These are phyloP conservation scores for Gouania willdenowi DNA, from an alignment of 2,797 vertebrate species.

Conservation along the genomic window DNA sequence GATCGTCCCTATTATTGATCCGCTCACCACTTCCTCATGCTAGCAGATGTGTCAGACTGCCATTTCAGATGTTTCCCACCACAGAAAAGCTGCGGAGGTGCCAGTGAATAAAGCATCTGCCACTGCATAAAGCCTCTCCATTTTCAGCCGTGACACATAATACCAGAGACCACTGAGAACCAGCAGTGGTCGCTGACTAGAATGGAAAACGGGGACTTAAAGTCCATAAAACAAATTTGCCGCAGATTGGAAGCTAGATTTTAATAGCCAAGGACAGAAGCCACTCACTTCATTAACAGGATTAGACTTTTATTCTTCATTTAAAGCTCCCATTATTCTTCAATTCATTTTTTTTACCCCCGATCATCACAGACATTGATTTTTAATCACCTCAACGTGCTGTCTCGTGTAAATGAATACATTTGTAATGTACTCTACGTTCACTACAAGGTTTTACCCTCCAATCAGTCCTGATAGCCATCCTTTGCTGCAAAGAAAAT, in stretches of 20 bases:
- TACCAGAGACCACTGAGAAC: conserved; percentile 42
- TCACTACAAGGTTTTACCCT: too few relatives aligned
- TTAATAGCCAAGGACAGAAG: conserved; percentile 40
- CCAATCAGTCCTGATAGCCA: too few relatives aligned
- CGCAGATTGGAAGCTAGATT: conserved; percentile 52
- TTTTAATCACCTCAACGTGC: too few relatives aligned
- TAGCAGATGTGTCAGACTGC: conserved; percentile 59
- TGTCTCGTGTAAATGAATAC: too few relatives aligned
- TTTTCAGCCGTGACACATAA: conserved; percentile 58
- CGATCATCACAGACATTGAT: too few relatives aligned
- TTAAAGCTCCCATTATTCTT: conserved; percentile 45
- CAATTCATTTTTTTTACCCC: too few relatives aligned
- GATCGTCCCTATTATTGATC: conserved; percentile 73
- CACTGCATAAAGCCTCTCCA: conserved; percentile 52
- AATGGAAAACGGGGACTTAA: conserved; percentile 65
- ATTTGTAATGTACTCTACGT: too few relatives aligned
- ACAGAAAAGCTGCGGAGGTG: conserved; percentile 62
- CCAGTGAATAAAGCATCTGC: conserved; percentile 62
- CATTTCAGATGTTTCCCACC: conserved; percentile 66
- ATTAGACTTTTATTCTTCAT: conserved; percentile 43
- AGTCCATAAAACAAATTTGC: conserved; percentile 41
- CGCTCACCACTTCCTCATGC: conserved; percentile 67
- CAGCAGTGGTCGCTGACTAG: conserved; percentile 38
- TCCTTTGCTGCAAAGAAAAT: too few relatives aligned
- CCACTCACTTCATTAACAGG: conserved; percentile 46